Evolutionary conservation across 1,140 invertebrate species (phyloP).

Genomic region (Monomorium pharaonis): DNA sequence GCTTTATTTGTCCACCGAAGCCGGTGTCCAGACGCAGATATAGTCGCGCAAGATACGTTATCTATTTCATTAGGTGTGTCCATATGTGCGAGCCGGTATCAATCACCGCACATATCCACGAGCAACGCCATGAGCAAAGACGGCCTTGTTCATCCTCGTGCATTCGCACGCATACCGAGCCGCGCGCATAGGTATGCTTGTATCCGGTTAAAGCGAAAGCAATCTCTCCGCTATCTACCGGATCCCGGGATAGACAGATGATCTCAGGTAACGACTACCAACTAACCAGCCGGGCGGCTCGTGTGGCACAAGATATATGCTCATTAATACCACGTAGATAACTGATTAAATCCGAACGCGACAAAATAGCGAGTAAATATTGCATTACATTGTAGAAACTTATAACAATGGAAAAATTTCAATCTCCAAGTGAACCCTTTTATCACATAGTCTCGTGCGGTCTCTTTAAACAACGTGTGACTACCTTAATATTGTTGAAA

Average conservation of each 20-base stretch:
- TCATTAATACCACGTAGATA: slow-evolving; percentile 12
- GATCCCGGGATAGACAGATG: slow-evolving; percentile 48
- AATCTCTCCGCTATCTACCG: slow-evolving; percentile 52
- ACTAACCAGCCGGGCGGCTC: neutral
- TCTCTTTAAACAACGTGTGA: neutral
- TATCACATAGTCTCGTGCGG: too few species aligned
- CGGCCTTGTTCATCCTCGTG: slow-evolving; percentile 47
- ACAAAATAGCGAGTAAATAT: slow-evolving; percentile 1
- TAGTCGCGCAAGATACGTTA: slow-evolving; percentile 46
- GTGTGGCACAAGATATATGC: slow-evolving; percentile 29
- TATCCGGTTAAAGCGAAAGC: slow-evolving; percentile 59
- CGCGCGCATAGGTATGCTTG: slow-evolving; percentile 32
- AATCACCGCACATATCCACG: slow-evolving; percentile 46
- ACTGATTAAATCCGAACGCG: slow-evolving; percentile 17
- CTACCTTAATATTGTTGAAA: neutral
- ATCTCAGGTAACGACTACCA: slow-evolving; percentile 56
- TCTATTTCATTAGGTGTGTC: slow-evolving; percentile 56
- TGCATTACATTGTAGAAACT: neutral
- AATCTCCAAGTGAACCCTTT: neutral
- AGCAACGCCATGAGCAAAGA: slow-evolving; percentile 45
- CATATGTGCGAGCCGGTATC: slow-evolving; percentile 44
- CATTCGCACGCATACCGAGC: slow-evolving; percentile 35
- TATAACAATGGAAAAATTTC: neutral
- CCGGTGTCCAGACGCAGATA: neutral
- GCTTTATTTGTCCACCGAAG: slow-evolving; percentile 16